Evolutionary conservation across 2,888 invertebrate species (phyloP).

Genomic region (Unio pictorum): DNA sequence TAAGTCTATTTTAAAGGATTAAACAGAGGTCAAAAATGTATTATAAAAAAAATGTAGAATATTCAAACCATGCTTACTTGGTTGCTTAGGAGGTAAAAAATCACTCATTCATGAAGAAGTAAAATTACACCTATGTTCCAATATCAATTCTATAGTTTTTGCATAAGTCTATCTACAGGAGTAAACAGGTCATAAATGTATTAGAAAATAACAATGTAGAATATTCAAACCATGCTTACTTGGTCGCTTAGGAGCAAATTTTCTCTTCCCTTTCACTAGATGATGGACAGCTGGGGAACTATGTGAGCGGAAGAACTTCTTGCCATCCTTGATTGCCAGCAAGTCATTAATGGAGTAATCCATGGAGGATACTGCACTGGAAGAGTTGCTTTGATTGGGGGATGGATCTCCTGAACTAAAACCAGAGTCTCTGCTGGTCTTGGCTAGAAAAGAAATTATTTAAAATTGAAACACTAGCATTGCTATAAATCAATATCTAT

Average conservation of each 20-base stretch:
- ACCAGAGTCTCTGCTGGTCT: slow-evolving; percentile 66
- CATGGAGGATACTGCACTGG: slow-evolving; percentile 20
- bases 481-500: too few relatives aligned
- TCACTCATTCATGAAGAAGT: too few relatives aligned
- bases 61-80: slow-evolving; percentile 27
- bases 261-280: slow-evolving; percentile 27
- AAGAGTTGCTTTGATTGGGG: slow-evolving; percentile 54
- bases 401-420: slow-evolving; percentile 67
- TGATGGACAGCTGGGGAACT: slow-evolving; percentile 38
- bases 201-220: too few relatives aligned
- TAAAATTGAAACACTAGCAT: slow-evolving; percentile 1
- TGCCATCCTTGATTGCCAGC: slow-evolving; percentile 12
- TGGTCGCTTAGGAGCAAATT: slow-evolving; percentile 30
- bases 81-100: slow-evolving; percentile 19
- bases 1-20: too few relatives aligned
- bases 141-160: too few relatives aligned
- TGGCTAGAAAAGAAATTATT: slow-evolving; percentile 35
- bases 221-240: slow-evolving; percentile 24
- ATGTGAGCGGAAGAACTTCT: slow-evolving; percentile 42
- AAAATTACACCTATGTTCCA: too few relatives aligned
- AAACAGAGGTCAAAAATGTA: too few relatives aligned
- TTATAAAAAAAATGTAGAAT: too few relatives aligned
- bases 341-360: slow-evolving; percentile 25
- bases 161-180: too few relatives aligned
- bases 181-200: too few relatives aligned